phyloP scores from a whole-genome alignment of 2,797 vertebrate genomes.

The Pangasius sanitwongsei region DNA sequence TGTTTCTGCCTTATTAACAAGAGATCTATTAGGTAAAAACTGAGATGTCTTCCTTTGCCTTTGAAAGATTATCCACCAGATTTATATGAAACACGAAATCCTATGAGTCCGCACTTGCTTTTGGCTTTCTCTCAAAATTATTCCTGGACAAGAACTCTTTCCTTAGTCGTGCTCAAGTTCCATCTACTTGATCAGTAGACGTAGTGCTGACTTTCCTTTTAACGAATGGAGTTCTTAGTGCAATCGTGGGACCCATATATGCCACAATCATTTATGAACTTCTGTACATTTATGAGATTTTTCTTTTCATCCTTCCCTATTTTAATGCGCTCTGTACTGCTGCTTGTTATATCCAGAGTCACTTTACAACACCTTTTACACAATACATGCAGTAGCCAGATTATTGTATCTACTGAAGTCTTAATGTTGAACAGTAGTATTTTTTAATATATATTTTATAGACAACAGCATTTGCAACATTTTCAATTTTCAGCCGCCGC shows the following conservation, averaged over 20 bases:
- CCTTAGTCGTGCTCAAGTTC: constrained; percentile 30
- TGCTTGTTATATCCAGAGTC: not conserved
- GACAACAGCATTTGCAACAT: not conserved
- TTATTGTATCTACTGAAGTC: not conserved
- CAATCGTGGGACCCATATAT: constrained; percentile 54
- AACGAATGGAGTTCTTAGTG: constrained; percentile 45
- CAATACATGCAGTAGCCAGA: not conserved
- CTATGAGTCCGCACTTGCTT: constrained; percentile 12
- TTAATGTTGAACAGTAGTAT: not conserved
- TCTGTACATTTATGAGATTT: constrained; percentile 42
- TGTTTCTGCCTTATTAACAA: constrained; percentile 18
- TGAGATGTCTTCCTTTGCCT: not conserved
- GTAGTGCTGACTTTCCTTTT: constrained; percentile 48
- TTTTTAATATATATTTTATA: not conserved
- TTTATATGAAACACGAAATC: constrained; percentile 28
- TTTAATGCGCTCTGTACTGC: constrained; percentile 13
- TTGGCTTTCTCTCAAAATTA: constrained; percentile 34
- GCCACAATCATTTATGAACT: constrained; percentile 49
- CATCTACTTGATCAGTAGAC: constrained; percentile 43
- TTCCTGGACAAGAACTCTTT: constrained; percentile 35
- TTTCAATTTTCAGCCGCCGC: not conserved
- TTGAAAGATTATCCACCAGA: constrained; percentile 26
- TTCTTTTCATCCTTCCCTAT: constrained; percentile 19
- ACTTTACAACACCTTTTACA: constrained; percentile 26
- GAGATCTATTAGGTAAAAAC: constrained; percentile 19